Base-by-base conservation (phyloP, 1,140 invertebrate genomes). In the Dermatophagoides farinae region DNA sequence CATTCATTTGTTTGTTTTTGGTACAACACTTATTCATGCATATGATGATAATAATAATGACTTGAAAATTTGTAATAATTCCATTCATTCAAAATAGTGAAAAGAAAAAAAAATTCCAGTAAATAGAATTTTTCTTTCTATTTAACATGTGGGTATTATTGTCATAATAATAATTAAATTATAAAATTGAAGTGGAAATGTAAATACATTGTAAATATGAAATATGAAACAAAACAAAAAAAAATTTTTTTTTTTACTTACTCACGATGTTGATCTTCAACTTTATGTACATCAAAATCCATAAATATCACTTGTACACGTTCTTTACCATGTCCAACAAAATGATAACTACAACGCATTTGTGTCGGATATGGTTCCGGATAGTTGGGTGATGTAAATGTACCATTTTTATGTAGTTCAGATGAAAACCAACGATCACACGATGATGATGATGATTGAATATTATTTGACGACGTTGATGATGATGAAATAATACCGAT, bases 341-440 rank as follows among this genome's bases (percentile, higher is more conserved):
- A 89, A 64, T 87, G 84, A 70, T 86, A 88, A 66, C 80, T 80
- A 71, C 86, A 89, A 59, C 80, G 78, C 6, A 83, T 80, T 64
- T 80, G 78, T 1, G 79, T 69, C 52, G 82, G 80, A 71, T 87
- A 86, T 23, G 81, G 77, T 64, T 78, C 75, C 39, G 84, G 83
- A 70, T 81, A 85, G 66, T 78, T 79, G 40, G 85, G 85, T 46
- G 85, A 86, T 18, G 80, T 79, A 58, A 89, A 78, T 1, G 80
- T 79, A 10, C 86, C 86, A 60, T 83, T 83, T 12, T 72, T 85
- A 86, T 51, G 78, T 77, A n/a, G 76, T 75, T 66, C 87, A 85
- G 67, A 85, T 86, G 69, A 77, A 68, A 84, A 83, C 23, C 79
- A 74, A 67, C 82, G 76, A 66, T 85, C 81, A 73, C 86, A 90